Evolutionary conservation across 1,140 invertebrate species (phyloP), one percentile per base, ranked within the genome.

Genomic region (Scaptomyza montana): DNA sequence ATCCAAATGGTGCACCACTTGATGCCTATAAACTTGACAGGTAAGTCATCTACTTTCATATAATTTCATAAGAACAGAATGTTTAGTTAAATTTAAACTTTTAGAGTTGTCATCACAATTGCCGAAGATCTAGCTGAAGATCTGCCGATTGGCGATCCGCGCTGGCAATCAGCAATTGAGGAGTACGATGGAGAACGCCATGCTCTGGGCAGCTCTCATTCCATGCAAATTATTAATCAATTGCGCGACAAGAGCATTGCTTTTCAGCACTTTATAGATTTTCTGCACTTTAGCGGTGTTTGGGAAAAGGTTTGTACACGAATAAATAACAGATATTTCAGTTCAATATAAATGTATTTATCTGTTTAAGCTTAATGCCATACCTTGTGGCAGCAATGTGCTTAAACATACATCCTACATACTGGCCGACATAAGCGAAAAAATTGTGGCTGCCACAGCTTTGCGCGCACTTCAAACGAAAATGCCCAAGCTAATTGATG

Each of bases 91-190:
- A 41, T 25, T 16, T 60, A 12, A 3, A 5, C 4, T 36, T 1
- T 95, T 92, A 93, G 93, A 56, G 92, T 95, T 25, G 95, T 97
- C 45, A 90, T 96, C n/a, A 93, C 93, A 46, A 94, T 97, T 0
- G 96, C 96, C 61, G 93, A 94, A 64, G 95, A 97, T 84, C 93
- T 98, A 56, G 94, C 98, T 49, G 96, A 98, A 92, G 97, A 98
- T 92, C 95, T 95, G 73, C 98, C 98, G 6, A 95, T 95, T 2
- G 95, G 96, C 51, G 98, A 99, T 94, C 98, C 97, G 1, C 93
- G 97, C 75, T 98, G 96, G 97, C 94, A 94, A 47, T 78, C 92
- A 68, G 68, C 75, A 64, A 41, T 82, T 9, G 64, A 69, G 7
- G 70, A 85, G 16, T 61, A 78, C 10, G 74, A 78, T 6, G 50